Conservation (phyloP, 2,888 invertebrate species). For the Eudasyphora cyanicolor region DNA sequence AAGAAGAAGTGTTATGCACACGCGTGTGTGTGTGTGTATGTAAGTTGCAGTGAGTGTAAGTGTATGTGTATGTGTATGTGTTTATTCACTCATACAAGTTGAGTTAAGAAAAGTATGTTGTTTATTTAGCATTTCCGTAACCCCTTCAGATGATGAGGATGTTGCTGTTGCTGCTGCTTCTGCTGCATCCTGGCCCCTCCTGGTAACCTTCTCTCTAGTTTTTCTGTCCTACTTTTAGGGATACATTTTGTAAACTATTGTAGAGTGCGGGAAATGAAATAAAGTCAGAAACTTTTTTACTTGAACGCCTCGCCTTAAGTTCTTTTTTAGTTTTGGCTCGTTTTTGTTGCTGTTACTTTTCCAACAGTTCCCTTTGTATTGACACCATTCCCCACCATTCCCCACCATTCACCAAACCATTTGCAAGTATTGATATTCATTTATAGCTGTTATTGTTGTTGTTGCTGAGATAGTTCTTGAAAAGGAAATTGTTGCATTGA, state of each 20-base stretch:
- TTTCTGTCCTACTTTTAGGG: too few species aligned
- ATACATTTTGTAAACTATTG: not conserved
- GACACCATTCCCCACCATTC: not conserved
- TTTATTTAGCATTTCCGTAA: slow-evolving; percentile 45
- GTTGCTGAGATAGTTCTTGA: slow-evolving; percentile 14
- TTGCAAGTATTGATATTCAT: too few species aligned
- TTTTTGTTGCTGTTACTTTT: slow-evolving; percentile 8
- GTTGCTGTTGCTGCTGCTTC: too few species aligned
- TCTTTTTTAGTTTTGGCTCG: slow-evolving; percentile 13
- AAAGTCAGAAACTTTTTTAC: slow-evolving; percentile 59
- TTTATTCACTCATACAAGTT: slow-evolving; percentile 43
- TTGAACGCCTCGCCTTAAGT: slow-evolving; percentile 57
- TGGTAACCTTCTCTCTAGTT: too few species aligned
- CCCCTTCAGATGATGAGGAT: slow-evolving; percentile 11
- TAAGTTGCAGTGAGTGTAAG: not conserved
- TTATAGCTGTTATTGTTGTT: too few species aligned
- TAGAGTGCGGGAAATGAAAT: slow-evolving; percentile 30
- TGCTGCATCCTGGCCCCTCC: not conserved
- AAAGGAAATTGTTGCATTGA: slow-evolving; percentile 60
- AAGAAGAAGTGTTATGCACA: not conserved
- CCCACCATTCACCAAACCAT: too few species aligned
- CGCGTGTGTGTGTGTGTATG: not conserved
- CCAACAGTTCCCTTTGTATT: slow-evolving; percentile 30
- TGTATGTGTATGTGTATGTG: not conserved
- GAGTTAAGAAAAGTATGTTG: slow-evolving; percentile 39